Conservation (phyloP, 2,797 vertebrate species). For the Cynodonichthys magdalenae region DNA sequence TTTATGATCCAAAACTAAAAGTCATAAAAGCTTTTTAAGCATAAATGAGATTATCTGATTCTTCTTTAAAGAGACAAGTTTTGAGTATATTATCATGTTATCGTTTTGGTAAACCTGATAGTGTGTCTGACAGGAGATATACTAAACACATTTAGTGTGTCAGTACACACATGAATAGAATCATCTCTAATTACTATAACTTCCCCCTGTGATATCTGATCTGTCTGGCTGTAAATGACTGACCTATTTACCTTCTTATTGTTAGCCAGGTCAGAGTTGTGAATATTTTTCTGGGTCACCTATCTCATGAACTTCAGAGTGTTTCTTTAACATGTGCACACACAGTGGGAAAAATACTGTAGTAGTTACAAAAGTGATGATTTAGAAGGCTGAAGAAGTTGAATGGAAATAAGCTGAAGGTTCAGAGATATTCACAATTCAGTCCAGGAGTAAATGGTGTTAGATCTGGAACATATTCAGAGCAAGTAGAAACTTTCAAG, state of each 20-base stretch:
- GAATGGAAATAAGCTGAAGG: conserved; percentile 22
- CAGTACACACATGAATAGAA: conserved; percentile 35
- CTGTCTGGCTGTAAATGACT: conserved; percentile 43
- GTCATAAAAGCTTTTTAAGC: not conserved
- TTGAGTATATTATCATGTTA: conserved; percentile 9
- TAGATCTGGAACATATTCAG: no score
- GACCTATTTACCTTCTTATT: conserved; percentile 63
- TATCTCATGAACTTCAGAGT: conserved; percentile 40
- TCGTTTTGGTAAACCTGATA: conserved; percentile 7
- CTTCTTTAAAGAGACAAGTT: conserved; percentile 2
- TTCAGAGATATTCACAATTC: conserved; percentile 8
- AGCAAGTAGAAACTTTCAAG: no score
- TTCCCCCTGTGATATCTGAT: conserved; percentile 57
- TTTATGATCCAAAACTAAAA: not conserved
- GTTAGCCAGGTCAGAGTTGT: conserved; percentile 35
- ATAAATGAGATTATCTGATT: conserved; percentile 6
- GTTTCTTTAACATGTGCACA: conserved; percentile 30
- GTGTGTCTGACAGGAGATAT: not conserved
- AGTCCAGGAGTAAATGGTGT: no score
- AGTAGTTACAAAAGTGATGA: not conserved
- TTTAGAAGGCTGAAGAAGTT: conserved; percentile 27
- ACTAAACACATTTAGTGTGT: conserved; percentile 19
- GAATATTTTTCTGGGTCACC: conserved; percentile 62
- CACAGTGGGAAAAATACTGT: conserved; percentile 17
- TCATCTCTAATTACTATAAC: conserved; percentile 66